phyloP scores from a whole-genome alignment of 2,113 vertebrate genomes.

The Calypte anna region DNA sequence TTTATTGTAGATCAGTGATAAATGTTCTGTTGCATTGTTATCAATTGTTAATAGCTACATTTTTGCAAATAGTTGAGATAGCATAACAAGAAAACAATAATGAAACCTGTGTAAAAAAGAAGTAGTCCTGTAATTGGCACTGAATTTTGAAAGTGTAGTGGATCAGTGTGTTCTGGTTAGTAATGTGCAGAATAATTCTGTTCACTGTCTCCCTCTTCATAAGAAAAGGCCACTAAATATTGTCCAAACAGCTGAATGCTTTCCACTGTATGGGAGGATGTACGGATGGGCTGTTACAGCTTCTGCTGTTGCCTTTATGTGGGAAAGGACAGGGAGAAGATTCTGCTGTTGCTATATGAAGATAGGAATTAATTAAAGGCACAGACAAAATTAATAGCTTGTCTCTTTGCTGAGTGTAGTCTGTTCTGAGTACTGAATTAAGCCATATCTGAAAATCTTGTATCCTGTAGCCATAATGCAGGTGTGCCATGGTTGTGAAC shows the following conservation, averaged over 20 bases:
- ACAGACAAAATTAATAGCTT: background rate
- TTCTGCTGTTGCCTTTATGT: rapidly evolving
- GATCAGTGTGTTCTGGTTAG: background rate
- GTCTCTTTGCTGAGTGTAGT: background rate
- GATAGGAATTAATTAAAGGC: background rate
- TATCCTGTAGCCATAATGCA: background rate
- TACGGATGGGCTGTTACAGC: background rate
- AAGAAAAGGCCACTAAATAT: background rate
- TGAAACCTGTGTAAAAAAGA: background rate
- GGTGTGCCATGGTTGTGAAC: rapidly evolving
- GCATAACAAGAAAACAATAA: background rate
- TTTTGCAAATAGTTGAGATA: background rate
- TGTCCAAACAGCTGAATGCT: background rate
- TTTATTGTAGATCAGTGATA: background rate
- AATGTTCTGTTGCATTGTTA: background rate
- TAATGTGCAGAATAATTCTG: background rate
- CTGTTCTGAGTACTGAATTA: background rate
- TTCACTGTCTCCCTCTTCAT: background rate
- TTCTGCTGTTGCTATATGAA: background rate
- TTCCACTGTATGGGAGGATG: background rate
- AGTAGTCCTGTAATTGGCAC: background rate
- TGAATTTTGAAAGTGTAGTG: background rate
- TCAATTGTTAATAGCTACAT: background rate
- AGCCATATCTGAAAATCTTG: background rate
- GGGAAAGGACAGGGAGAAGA: background rate